A percentile compares a stretch with the other conserved stretches of the same genome.
phyloP scores from a whole-genome alignment of 1,140 invertebrate genomes.

The Drosophila funebris region DNA sequence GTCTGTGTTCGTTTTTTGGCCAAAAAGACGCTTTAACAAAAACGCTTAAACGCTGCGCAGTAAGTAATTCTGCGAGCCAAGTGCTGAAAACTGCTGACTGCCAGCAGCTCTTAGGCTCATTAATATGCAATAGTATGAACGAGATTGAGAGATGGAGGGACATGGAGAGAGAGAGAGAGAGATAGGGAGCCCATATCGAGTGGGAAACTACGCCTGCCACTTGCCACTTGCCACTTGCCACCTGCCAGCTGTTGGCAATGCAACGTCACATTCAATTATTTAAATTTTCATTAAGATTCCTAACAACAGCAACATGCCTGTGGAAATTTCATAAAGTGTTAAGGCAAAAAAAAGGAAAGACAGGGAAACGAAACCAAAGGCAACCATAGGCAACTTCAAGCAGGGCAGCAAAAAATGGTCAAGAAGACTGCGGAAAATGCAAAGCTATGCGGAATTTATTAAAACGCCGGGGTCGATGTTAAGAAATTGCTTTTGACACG shows the following conservation, averaged over 20 bases:
- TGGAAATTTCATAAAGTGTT: conserved; percentile 74
- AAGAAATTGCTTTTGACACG: conserved; percentile 78
- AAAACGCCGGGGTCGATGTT: conserved; percentile 68
- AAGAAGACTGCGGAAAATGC: conserved; percentile 69
- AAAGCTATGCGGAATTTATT: conserved; percentile 79
- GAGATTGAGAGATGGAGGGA: neutral
- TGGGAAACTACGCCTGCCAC: conserved; percentile 28
- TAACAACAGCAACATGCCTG: conserved; percentile 41
- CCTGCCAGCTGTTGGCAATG: neutral
- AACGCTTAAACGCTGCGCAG: neutral
- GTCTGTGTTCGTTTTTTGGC: conserved; percentile 14
- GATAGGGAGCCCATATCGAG: neutral
- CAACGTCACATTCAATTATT: conserved; percentile 75
- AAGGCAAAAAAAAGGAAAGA: conserved; percentile 55
- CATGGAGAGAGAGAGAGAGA: neutral
- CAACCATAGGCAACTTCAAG: neutral
- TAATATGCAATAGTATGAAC: conserved; percentile 74
- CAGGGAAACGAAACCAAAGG: conserved; percentile 6
- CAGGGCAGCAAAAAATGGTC: conserved; percentile 62
- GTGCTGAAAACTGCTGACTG: conserved; percentile 46
- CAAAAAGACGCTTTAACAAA: conserved; percentile 7
- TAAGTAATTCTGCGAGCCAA: conserved; percentile 6
- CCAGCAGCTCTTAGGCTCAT: conserved; percentile 60
- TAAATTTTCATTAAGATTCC: conserved; percentile 79
- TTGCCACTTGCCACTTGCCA: conserved; percentile 27